Conservation (phyloP, 2,113 vertebrate species). For the Hippocampus mohnikei region DNA sequence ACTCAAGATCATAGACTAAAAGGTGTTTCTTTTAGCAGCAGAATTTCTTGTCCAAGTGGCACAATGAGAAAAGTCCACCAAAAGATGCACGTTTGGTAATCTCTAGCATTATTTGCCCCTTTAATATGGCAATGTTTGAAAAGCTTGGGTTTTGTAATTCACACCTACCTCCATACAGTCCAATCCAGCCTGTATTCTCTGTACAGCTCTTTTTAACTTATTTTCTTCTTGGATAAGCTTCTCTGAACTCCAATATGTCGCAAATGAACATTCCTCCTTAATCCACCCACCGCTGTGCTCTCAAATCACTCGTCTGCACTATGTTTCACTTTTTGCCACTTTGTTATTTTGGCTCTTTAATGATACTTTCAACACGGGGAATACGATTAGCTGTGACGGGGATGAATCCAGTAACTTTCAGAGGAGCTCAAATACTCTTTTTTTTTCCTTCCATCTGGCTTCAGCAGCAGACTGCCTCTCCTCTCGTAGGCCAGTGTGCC, state of each 20-base stretch:
- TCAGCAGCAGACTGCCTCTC: constrained; percentile 9
- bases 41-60: background rate
- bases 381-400: constrained; percentile 33
- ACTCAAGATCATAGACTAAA: background rate
- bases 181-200: background rate
- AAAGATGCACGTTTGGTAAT: background rate
- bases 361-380: constrained; percentile 36
- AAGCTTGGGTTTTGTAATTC: constrained; percentile 5
- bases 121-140: background rate
- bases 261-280: constrained; percentile 8
- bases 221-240: background rate
- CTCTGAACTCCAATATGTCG: constrained; percentile 4
- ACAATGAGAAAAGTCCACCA: background rate
- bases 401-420: constrained; percentile 46
- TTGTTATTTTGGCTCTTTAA: constrained; percentile 46
- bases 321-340: constrained; percentile 26
- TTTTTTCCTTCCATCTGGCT: constrained; percentile 1
- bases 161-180: background rate
- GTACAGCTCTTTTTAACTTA: constrained; percentile 1
- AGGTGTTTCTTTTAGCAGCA: background rate
- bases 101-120: too few relatives aligned
- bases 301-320: constrained; percentile 25
- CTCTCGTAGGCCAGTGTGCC: background rate
- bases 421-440: constrained; percentile 25
- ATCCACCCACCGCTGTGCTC: constrained; percentile 10